phyloP scores from a whole-genome alignment of 2,888 invertebrate species.

The Calliphora vomitoria region DNA sequence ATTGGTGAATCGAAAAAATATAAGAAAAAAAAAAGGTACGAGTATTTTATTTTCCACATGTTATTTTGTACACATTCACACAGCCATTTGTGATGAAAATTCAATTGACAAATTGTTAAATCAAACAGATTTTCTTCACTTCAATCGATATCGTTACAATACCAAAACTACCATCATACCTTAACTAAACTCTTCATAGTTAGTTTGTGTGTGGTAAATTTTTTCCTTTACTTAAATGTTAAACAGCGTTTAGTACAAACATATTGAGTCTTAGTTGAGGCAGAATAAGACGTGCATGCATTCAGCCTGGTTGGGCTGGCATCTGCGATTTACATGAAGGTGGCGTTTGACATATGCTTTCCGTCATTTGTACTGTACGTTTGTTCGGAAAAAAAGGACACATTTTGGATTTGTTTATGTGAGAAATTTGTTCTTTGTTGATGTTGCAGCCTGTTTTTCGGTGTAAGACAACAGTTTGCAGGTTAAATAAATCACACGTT shows the following conservation, averaged over 20 bases:
- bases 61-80: background rate
- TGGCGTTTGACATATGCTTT: conserved; percentile 74
- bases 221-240: conserved; percentile 23
- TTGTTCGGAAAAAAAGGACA: conserved; percentile 62
- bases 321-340: conserved; percentile 68
- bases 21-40: conserved; percentile 33
- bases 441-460: conserved; percentile 26
- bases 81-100: conserved; percentile 64
- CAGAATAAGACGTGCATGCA: conserved; percentile 36
- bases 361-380: conserved; percentile 62
- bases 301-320: background rate
- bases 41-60: background rate
- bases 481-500: conserved; percentile 74
- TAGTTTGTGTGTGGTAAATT: conserved; percentile 58
- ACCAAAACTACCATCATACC: background rate
- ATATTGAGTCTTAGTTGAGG: background rate
- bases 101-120: conserved; percentile 73
- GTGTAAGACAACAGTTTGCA: conserved; percentile 37
- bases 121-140: conserved; percentile 69
- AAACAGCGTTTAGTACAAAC: background rate
- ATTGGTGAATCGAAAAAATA: background rate
- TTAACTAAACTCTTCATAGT: background rate
- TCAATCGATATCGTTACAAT: conserved; percentile 47
- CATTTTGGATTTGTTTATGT: conserved; percentile 65
- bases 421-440: conserved; percentile 48